Base-by-base conservation (phyloP, 1,140 invertebrate species). In the Heliothis virescens region DNA sequence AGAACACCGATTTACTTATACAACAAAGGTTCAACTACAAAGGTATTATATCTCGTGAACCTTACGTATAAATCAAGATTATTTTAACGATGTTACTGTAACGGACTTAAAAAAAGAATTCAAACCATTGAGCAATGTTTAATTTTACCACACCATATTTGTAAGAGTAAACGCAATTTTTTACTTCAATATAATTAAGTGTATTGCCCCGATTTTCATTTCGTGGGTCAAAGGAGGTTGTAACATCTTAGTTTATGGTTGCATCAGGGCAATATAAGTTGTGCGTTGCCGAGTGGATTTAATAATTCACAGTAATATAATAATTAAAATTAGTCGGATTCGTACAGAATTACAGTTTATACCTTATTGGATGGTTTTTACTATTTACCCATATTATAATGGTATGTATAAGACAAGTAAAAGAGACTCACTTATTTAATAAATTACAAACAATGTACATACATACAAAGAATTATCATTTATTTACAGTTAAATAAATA, bases 151-250 rank as follows among this genome's bases (percentile, higher is more conserved):
- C 50, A 41, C 63, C n/a, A 50, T 67, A 67, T 21, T 21, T 21
- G 41, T 21, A 13, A 63, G 15, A 52, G 34, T 16, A 60, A 10
- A 74, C 16, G 55, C 18, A 53, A 63, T 67, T 55, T 67, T 76
- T 77, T 47, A 12, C 50, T 52, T 48, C 62, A 67, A 48, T 55
- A 77, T 55, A 62, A 77, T 67, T 67, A 53, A 77, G 34, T 41
- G 5, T 41, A 77, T 55, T 55, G 50, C 50, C 16, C 15, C 53
- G 4, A 59, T 63, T 47, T 4, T 16, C 34, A n/a, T 15, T 59
- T 47, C 53, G 69, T 72, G 69, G 29, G 13, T 57, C 41, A 60
- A 60, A 55, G 48, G 52, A 57, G 53, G n/a, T 7, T n/a, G 71
- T 57, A 60, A 48, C 16, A 60, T 41, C 69, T 60, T 13, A 21